These are phyloP conservation scores for Ooceraea biroi DNA, from an alignment of 1,140 invertebrate species.

Conservation along the genomic window DNA sequence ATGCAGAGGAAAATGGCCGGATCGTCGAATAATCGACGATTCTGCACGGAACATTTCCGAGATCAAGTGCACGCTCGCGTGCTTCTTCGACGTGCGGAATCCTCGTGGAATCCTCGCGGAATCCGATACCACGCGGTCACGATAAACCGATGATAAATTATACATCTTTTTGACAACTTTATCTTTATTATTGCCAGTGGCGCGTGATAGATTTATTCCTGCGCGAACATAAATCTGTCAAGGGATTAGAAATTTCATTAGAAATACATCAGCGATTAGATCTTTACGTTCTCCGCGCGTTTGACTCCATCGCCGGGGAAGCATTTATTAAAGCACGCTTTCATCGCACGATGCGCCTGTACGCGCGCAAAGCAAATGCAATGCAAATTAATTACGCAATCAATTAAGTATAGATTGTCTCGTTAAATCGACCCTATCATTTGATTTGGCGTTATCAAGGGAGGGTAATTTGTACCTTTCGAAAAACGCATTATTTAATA, in stretches of 20 bases:
- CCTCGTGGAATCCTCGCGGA: too few species aligned
- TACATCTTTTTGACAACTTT: too few species aligned
- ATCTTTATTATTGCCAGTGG: too few species aligned
- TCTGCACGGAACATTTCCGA: neutral
- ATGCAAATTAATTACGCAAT: neutral
- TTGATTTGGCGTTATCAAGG: neutral
- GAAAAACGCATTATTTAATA: neutral
- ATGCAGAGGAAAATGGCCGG: constrained; percentile 22
- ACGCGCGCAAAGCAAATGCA: neutral
- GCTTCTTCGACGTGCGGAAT: neutral
- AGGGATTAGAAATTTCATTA: too few species aligned
- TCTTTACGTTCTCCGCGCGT: too few species aligned
- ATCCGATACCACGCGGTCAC: neutral
- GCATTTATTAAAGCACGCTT: neutral
- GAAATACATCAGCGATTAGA: too few species aligned
- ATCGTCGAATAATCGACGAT: neutral
- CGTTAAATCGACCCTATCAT: neutral
- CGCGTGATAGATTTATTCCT: too few species aligned
- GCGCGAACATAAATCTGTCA: too few species aligned
- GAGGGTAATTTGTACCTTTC: neutral
- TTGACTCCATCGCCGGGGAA: neutral
- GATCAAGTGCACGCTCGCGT: neutral
- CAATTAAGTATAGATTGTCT: neutral
- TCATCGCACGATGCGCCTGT: neutral
- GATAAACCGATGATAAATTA: too few species aligned